These are phyloP conservation scores for Artibeus lituratus DNA, from an alignment of 2,797 vertebrate species.

Conservation along the genomic window DNA sequence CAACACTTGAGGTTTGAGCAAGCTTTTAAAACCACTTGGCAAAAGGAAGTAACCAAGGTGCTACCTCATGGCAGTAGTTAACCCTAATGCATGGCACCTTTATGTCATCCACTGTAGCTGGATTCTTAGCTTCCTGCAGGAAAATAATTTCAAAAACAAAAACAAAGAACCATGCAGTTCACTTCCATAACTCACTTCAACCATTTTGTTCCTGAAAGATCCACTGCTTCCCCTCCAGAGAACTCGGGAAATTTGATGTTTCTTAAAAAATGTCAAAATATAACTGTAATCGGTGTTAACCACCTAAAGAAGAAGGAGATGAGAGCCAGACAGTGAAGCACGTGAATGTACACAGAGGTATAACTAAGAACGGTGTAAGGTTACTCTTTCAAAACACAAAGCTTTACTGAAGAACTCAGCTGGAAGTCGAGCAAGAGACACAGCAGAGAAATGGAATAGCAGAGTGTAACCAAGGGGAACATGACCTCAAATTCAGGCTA, in stretches of 20 bases:
- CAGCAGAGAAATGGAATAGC: background rate
- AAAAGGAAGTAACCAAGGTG: background rate
- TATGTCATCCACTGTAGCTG: rapidly evolving
- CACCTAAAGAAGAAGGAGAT: background rate
- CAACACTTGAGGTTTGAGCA: background rate
- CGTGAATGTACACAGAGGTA: background rate
- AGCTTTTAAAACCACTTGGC: background rate
- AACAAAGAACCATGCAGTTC: background rate
- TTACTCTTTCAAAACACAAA: background rate
- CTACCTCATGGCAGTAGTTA: background rate
- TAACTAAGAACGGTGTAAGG: background rate
- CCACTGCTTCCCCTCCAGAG: background rate
- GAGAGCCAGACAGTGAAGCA: background rate
- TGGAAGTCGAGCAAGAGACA: background rate
- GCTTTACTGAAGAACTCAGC: background rate
- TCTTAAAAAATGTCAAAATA: background rate
- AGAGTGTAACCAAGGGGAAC: background rate
- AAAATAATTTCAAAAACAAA: background rate
- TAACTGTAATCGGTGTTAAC: background rate
- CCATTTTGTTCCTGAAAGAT: background rate
- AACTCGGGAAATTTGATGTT: background rate
- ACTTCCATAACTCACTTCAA: background rate
- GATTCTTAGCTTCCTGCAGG: conserved; percentile 2
- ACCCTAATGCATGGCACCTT: no score
- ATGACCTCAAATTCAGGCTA: background rate